These are phyloP conservation scores for Bombylius major DNA, from an alignment of 2,888 invertebrate species.

Conservation along the genomic window DNA sequence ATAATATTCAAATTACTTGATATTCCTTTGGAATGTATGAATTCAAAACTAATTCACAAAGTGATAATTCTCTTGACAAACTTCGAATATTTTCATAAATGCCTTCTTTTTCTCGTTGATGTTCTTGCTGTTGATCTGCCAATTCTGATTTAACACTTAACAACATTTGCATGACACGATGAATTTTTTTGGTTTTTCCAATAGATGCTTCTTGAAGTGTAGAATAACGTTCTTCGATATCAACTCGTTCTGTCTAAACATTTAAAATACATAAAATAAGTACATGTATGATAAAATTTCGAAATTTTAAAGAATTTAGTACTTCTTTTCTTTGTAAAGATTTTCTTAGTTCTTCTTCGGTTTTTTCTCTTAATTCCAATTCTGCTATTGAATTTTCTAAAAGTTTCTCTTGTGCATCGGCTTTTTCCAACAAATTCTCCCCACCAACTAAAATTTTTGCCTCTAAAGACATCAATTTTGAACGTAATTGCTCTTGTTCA, in stretches of 20 bases:
- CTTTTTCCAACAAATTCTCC: constrained; percentile 94
- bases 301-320: too few species aligned
- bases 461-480: constrained; percentile 80
- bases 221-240: constrained; percentile 90
- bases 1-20: constrained; percentile 43
- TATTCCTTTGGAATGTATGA: constrained; percentile 90
- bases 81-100: constrained; percentile 86
- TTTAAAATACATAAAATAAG: constrained; percentile 12
- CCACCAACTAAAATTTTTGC: constrained; percentile 96
- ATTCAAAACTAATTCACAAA: constrained; percentile 83
- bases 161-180: constrained; percentile 74
- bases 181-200: constrained; percentile 84
- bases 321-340: constrained; percentile 79
- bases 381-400: constrained; percentile 79
- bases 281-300: neutral
- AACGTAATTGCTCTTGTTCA: constrained; percentile 71
- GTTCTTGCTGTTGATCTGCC: constrained; percentile 81
- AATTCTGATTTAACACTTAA: constrained; percentile 76
- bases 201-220: constrained; percentile 89
- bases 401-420: constrained; percentile 81
- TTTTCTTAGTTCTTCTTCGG: constrained; percentile 68
- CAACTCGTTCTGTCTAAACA: constrained; percentile 67
- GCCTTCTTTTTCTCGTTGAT: constrained; percentile 94
- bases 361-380: constrained; percentile 60
- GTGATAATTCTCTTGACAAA: constrained; percentile 75